Evolutionary conservation across 2,797 vertebrate genomes (phyloP).

Genomic region (Bradypodion ventrale): DNA sequence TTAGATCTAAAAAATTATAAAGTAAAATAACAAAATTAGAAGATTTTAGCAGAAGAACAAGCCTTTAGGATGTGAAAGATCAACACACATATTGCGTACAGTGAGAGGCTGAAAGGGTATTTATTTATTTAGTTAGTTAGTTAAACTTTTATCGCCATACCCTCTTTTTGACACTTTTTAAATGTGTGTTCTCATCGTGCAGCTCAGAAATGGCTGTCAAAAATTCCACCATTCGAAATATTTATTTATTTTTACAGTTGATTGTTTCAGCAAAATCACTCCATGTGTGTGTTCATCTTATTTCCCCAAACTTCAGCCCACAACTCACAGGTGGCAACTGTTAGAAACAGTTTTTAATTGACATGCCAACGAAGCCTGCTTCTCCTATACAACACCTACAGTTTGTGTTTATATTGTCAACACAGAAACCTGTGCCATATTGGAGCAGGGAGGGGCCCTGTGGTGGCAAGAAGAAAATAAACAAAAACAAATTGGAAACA

Average conservation of each 20-base stretch:
- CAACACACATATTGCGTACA: slow-evolving; percentile 36
- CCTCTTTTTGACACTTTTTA: no score
- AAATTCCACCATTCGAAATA: slow-evolving; percentile 53
- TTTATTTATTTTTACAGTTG: slow-evolving; percentile 61
- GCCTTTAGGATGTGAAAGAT: not conserved
- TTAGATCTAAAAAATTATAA: no score
- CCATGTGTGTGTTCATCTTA: slow-evolving; percentile 36
- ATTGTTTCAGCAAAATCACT: slow-evolving; percentile 54
- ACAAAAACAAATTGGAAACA: slow-evolving; percentile 47
- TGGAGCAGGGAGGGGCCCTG: not conserved
- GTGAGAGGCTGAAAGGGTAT: slow-evolving; percentile 48
- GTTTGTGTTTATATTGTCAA: slow-evolving; percentile 47
- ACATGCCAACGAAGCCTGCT: slow-evolving; percentile 31
- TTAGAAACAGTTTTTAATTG: slow-evolving; percentile 29
- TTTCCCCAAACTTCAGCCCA: not conserved
- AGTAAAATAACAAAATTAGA: not conserved
- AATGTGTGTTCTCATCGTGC: slow-evolving; percentile 51
- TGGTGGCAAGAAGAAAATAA: slow-evolving; percentile 52
- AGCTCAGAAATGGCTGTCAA: slow-evolving; percentile 55
- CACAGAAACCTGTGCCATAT: slow-evolving; percentile 47
- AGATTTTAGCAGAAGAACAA: not conserved
- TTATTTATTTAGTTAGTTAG: no score
- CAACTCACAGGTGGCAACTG: not conserved
- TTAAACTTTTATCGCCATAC: no score
- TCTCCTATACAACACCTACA: slow-evolving; percentile 40